Conservation (phyloP, 2,113 vertebrate genomes). For the Pelmatolapia mariae region DNA sequence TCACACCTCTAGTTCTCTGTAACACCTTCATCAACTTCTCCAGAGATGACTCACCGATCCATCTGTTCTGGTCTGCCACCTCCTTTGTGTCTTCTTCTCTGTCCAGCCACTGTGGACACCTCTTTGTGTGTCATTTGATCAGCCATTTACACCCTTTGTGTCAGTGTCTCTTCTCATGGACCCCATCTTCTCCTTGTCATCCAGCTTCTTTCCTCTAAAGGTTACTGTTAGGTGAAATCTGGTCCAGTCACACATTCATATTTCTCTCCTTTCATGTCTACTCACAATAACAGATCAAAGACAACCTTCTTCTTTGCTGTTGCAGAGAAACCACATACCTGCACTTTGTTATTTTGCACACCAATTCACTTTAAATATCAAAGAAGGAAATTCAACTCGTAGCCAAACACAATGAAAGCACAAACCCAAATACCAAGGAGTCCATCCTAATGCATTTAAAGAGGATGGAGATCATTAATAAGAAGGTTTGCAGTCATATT, state of each 20-base stretch:
- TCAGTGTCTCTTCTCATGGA: neutral
- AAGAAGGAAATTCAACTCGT: neutral
- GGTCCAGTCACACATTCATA: neutral
- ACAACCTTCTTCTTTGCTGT: neutral
- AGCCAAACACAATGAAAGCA: neutral
- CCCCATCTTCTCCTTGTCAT: neutral
- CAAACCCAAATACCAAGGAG: neutral
- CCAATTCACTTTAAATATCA: neutral
- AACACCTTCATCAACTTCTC: constrained; percentile 15
- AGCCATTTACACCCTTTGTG: neutral
- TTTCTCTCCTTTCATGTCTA: neutral
- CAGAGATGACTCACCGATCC: constrained; percentile 2
- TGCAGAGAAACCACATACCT: constrained; percentile 18
- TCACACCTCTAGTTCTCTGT: neutral
- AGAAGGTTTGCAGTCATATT: neutral
- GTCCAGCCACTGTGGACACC: neutral
- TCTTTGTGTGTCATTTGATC: neutral
- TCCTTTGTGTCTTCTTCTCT: neutral
- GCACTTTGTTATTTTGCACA: neutral
- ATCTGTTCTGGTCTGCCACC: neutral
- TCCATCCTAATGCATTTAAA: neutral
- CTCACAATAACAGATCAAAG: neutral
- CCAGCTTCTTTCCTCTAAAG: constrained; percentile 1
- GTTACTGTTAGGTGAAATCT: neutral
- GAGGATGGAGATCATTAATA: neutral